Evolutionary conservation across 2,797 vertebrate genomes (phyloP), one percentile per base, ranked within the genome.

Genomic region (Melanotaenia maccullochi): DNA sequence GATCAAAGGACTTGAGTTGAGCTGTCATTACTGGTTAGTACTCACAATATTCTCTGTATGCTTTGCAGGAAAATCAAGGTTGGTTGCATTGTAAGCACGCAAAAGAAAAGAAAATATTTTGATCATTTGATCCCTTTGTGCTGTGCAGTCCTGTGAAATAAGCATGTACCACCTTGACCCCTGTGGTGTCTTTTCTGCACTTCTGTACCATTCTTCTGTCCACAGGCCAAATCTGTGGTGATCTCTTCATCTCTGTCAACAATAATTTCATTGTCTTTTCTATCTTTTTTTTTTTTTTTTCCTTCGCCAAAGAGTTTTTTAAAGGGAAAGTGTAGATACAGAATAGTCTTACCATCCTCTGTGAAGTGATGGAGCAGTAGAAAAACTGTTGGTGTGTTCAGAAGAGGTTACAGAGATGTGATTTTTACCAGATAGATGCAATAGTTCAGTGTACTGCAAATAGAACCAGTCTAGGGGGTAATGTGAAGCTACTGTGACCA

Each of bases 241-340:
- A 75, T 51, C 60, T 68, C 36, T 20, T 81, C 44, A 60, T 73
- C 78, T 56, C 30, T 64, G 63, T 76, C 24, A 40, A 18, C 52
- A 55, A 25, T 55, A 7, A 8, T 55, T 30, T 55, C 13, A n/a
- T 47, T n/a, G n/a, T 55, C 16, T 55, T 79, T 83, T 66, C 40
- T 2, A 11, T 36, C 11, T 9, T 36, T 36, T 11, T 11, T 36
- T 14, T 57, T 13, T 24, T 18, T 38, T 85, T 90, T 90, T 88
- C 71, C 81, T 90, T 85, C 86, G 86, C 91, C 92, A 93, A 94
- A 94, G 91, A 91, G 71, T 81, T 90, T 73, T 87, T 73, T 79
- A 78, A 91, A 90, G 85, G 90, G 85, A 91, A 92, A 85, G 74
- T 88, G 89, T 90, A 89, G 86, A 87, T 76, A 66, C 80, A 77